These are phyloP conservation scores for Arothron firmamentum DNA, from an alignment of 2,113 vertebrate species.

Conservation along the genomic window DNA sequence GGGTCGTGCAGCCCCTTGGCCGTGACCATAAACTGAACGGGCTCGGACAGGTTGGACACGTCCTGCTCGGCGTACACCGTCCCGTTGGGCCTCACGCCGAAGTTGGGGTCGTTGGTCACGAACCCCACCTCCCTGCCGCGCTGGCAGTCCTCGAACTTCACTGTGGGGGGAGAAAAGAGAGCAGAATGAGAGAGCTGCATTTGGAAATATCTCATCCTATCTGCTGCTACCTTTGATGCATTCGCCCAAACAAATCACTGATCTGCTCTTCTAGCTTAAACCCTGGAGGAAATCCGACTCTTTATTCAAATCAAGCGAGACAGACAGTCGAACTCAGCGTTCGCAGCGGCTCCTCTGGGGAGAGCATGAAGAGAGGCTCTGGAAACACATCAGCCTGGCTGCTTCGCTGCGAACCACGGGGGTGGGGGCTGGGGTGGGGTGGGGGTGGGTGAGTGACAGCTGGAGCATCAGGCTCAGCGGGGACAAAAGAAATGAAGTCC, in stretches of 20 bases:
- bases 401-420: slow-evolving; percentile 18
- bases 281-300: slow-evolving; percentile 32
- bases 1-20: slow-evolving; percentile 74
- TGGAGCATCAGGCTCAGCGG: slow-evolving; percentile 35
- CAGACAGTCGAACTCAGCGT: slow-evolving; percentile 37
- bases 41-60: slow-evolving; percentile 79
- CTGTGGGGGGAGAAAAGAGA: slow-evolving; percentile 68
- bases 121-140: slow-evolving; percentile 77
- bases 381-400: slow-evolving; percentile 44
- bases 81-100: slow-evolving; percentile 82
- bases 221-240: slow-evolving; percentile 50
- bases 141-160: slow-evolving; percentile 86
- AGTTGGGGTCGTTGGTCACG: slow-evolving; percentile 85
- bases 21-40: slow-evolving; percentile 83
- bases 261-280: slow-evolving; percentile 42
- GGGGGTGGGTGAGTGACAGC: slow-evolving; percentile 46
- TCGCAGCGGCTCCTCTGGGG: slow-evolving; percentile 36
- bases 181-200: slow-evolving; percentile 35
- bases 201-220: slow-evolving; percentile 56
- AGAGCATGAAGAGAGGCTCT: slow-evolving; percentile 33
- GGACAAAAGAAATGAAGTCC: slow-evolving; percentile 9
- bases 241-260: slow-evolving; percentile 58
- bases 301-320: slow-evolving; percentile 45
- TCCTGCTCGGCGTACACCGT: slow-evolving; percentile 80
- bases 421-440: too few species aligned